Evolutionary conservation across 2,888 invertebrate genomes (phyloP), one percentile per base, ranked within the genome.

Genomic region (Drosophila pseudotalamancana): DNA sequence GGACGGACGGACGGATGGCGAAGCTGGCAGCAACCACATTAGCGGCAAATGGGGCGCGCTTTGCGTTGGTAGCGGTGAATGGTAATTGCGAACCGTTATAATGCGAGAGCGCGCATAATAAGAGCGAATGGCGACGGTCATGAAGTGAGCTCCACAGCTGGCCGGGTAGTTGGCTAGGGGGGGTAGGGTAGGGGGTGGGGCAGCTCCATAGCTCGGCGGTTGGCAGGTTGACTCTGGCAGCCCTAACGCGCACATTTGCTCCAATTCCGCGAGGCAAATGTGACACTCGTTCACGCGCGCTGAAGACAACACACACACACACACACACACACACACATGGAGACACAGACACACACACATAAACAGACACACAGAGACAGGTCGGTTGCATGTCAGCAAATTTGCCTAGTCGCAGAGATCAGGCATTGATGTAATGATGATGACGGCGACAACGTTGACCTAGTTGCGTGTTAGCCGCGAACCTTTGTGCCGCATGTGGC

Each of bases 81-180:
- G 82, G 82, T 82, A 83, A 83, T 88, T 86, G 88, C 72, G 65
- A 73, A 83, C 82, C 82, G 82, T 83, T 83, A 83, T 83, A 83
- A 83, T 87, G 63, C 84, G 78, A 76, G 86, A 83, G 80, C 71
- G 77, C 64, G 76, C 83, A 85, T 82, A 82, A 81, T 87, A 81
- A 81, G 85, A 78, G 62, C 64, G 40, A 66, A 75, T 59, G 69
- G 53, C 43, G 54, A 61, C 76, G 54, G 65, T 48, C 70, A 32
- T 56, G 55, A 49, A 50, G 51, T 25, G 61, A 40, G 54, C 50
- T 21, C n/a, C 49, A 32, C 16, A 35, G 39, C 18, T 32, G 37
- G 6, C 9, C 27, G 12, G 1, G 16, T 16, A 0, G 4, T 35
- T 0, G 5, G 9, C 21, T 14, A 18, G 11, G 12, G 29, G 14